A percentile compares a stretch with the other conserved stretches of the same genome.
These are phyloP conservation scores for Nesoenas mayeri DNA, from an alignment of 2,113 vertebrate genomes.

Conservation along the genomic window DNA sequence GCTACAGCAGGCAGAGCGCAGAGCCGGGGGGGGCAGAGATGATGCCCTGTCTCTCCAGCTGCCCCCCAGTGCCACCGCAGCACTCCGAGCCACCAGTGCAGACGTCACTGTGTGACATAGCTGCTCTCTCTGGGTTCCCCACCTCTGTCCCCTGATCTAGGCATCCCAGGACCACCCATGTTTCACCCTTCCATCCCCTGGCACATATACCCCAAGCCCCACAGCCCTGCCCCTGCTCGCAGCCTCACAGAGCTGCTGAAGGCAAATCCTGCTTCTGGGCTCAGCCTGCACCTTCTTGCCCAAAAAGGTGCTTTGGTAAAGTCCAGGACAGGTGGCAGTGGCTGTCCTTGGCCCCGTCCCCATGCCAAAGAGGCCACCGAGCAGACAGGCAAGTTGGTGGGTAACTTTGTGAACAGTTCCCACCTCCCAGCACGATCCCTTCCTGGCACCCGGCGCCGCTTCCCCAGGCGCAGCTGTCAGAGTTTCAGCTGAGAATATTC, in stretches of 20 bases:
- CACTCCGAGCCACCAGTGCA: accelerated
- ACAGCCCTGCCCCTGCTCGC: background rate
- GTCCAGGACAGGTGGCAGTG: accelerated
- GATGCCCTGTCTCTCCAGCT: background rate
- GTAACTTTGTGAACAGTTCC: background rate
- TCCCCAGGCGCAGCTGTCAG: background rate
- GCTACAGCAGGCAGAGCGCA: background rate
- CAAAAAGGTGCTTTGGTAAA: background rate
- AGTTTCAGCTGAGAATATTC: background rate
- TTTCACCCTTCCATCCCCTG: background rate
- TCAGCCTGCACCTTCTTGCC: background rate
- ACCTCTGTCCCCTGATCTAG: accelerated
- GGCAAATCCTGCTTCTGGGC: accelerated
- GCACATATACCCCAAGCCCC: no score
- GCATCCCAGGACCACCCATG: accelerated
- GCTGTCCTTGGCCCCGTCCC: background rate
- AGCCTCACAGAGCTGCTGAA: background rate
- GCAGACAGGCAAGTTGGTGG: background rate
- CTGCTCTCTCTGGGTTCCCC: background rate
- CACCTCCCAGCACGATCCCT: background rate
- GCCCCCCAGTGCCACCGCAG: accelerated
- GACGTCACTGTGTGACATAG: accelerated
- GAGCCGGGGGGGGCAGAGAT: accelerated
- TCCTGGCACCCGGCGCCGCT: background rate
- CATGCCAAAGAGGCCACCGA: background rate